phyloP scores from a whole-genome alignment of 2,797 vertebrate species.

The Fistularia tabacaria region DNA sequence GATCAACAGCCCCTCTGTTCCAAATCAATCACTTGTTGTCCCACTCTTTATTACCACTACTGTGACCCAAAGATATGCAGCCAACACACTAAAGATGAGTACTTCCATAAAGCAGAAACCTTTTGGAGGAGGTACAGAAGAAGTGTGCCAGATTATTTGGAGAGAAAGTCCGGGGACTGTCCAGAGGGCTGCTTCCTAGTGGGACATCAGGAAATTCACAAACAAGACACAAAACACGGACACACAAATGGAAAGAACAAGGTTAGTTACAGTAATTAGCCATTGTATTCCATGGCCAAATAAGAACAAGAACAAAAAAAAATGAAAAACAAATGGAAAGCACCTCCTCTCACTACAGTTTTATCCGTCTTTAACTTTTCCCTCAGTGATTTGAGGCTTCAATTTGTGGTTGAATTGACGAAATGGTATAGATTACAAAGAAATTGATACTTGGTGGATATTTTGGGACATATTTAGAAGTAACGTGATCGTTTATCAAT shows the following conservation, averaged over 20 bases:
- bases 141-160: constrained; percentile 88
- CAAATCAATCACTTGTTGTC: constrained; percentile 2
- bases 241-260: too few relatives aligned
- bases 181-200: constrained; percentile 88
- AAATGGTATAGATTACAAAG: too few relatives aligned
- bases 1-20: constrained; percentile 19
- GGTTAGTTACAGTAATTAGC: too few relatives aligned
- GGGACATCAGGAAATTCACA: constrained; percentile 23
- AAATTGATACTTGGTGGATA: too few relatives aligned
- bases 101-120: constrained; percentile 61
- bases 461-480: too few relatives aligned
- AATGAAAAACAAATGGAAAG: neutral
- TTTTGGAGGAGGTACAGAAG: constrained; percentile 89
- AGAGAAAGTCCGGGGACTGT: constrained; percentile 91
- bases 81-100: too few relatives aligned
- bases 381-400: too few relatives aligned
- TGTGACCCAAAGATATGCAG: neutral
- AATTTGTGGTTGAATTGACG: too few relatives aligned
- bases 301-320: neutral
- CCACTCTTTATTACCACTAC: neutral
- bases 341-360: too few relatives aligned
- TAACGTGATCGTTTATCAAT: too few relatives aligned
- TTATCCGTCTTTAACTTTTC: too few relatives aligned
- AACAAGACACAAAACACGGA: neutral
- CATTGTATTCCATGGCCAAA: too few relatives aligned